phyloP scores from a whole-genome alignment of 2,113 vertebrate species.

The Sander vitreus region DNA sequence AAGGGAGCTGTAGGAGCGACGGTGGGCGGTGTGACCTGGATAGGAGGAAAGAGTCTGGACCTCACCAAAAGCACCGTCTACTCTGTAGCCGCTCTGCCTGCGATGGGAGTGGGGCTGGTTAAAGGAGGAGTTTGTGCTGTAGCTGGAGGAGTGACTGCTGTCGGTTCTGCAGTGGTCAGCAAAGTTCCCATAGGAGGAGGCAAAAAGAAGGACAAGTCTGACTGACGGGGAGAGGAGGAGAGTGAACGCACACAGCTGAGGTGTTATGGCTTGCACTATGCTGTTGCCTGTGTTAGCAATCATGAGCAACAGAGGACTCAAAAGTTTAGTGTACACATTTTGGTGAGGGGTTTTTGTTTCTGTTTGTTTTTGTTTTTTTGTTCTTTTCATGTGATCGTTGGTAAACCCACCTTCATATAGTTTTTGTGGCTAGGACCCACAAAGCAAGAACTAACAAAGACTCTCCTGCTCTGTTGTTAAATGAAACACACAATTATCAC shows the following conservation, averaged over 20 bases:
- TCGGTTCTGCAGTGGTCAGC: conserved; percentile 93
- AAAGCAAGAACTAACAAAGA: conserved; percentile 44
- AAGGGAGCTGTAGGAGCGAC: conserved; percentile 96
- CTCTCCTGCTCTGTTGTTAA: conserved; percentile 22
- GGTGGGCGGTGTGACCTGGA: conserved; percentile 93
- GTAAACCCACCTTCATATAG: conserved; percentile 24
- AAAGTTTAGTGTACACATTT: conserved; percentile 46
- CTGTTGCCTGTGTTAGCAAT: conserved; percentile 18
- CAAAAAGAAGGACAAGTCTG: conserved; percentile 98
- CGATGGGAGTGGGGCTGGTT: conserved; percentile 92
- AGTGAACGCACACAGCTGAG: neutral
- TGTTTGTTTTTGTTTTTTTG: neutral
- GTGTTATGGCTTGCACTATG: conserved; percentile 12
- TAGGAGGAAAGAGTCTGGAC: conserved; percentile 95
- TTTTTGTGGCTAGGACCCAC: conserved; percentile 1
- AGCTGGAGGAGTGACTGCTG: conserved; percentile 91
- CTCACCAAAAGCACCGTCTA: conserved; percentile 94
- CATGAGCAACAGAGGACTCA: conserved; percentile 51
- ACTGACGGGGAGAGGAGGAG: conserved; percentile 80
- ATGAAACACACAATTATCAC: conserved; percentile 31
- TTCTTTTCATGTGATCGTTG: conserved; percentile 8
- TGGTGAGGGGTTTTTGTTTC: conserved; percentile 44
- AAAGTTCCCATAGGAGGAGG: conserved; percentile 92
- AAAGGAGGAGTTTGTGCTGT: conserved; percentile 93
- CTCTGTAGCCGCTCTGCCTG: conserved; percentile 92